Base-by-base conservation (phyloP, 2,888 invertebrate species). In the Deilephila elpenor region DNA sequence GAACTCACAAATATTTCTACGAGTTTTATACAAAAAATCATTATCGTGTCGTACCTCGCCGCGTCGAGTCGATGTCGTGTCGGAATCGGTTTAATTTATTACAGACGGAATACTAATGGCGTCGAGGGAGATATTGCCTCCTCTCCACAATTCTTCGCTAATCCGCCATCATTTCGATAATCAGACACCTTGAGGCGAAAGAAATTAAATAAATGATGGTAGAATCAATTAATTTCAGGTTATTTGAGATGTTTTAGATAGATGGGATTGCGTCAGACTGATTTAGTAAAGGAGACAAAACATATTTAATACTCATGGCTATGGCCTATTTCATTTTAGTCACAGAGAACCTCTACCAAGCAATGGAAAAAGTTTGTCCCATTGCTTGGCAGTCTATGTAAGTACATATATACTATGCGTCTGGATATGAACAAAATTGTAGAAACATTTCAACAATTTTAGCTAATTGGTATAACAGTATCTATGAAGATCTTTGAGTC, bases 101-200 rank as follows among this genome's bases (percentile, higher is more conserved):
- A 67, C 44, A 51, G 20, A 64, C 44, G 20, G 4, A 5, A 20
- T 20, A 25, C 64, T 59, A 64, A 71, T 73, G 56, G 73, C 51
- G 32, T 59, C 53, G 44, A 29, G 32, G 25, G 32, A 62, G 61
- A 71, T 53, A 7, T 62, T 51, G 61, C 62, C 51, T 62, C 20
- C 62, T 19, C 75, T 62, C 62, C 71, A 70, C 72, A 74, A 74
- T 70, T 74, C 67, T 61, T 56, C 74, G 71, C 70, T 75, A 75
- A 76, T 74, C 76, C 71, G 71, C 67, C 61, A 56, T 72, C 71
- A 61, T 75, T 70, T 61, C 71, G 70, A 72, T 75, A 76, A 75
- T 75, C 75, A 59, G 75, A 75, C 74, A 73, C 73, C 72, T 67
- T 19, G 17, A 25, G 56, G 59, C 56, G 32, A 62, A 71, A 51